Conservation (phyloP, 53 echinoderm and acorn worm species). For the Echinarachnius parma region DNA sequence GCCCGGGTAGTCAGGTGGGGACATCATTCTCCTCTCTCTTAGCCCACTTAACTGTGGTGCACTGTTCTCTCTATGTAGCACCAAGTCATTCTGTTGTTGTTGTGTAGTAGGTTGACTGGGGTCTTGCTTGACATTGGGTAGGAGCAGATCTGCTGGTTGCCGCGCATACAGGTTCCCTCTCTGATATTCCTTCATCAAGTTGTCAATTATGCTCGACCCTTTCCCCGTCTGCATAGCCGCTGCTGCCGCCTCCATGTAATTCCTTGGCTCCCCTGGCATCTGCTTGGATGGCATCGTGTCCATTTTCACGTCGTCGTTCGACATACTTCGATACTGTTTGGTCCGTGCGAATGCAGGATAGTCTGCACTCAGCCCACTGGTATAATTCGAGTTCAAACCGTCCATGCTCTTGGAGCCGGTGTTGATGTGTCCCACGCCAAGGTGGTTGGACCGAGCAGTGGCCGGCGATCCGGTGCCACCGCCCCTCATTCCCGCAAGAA, state of each 20-base stretch:
- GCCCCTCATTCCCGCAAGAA: constrained; percentile 7
- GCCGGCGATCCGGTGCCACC: background rate
- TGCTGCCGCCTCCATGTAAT: constrained; percentile 42
- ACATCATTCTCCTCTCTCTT: constrained; percentile 29
- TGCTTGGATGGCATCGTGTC: constrained; percentile 17
- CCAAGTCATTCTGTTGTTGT: background rate
- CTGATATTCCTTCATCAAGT: constrained; percentile 40
- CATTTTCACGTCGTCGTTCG: constrained; percentile 26
- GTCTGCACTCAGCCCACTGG: background rate
- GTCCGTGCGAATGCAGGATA: constrained; percentile 36
- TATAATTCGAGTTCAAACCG: constrained; percentile 20
- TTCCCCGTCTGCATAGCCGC: constrained; percentile 24
- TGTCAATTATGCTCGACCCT: constrained; percentile 40
- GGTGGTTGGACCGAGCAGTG: background rate
- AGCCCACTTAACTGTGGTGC: constrained; percentile 26
- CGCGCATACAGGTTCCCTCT: constrained; percentile 44
- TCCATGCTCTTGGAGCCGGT: constrained; percentile 44
- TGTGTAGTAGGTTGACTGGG: constrained; percentile 14
- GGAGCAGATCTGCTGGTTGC: constrained; percentile 31
- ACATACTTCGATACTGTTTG: constrained; percentile 36
- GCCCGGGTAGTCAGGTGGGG: constrained; percentile 37
- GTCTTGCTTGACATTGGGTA: constrained; percentile 46
- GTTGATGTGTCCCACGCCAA: constrained; percentile 35
- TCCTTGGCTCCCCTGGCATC: constrained; percentile 30
- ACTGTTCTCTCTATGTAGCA: constrained; percentile 37